These are phyloP conservation scores for Montipora capitata DNA, from an alignment of 92 coral and sea anemone species.

Conservation along the genomic window DNA sequence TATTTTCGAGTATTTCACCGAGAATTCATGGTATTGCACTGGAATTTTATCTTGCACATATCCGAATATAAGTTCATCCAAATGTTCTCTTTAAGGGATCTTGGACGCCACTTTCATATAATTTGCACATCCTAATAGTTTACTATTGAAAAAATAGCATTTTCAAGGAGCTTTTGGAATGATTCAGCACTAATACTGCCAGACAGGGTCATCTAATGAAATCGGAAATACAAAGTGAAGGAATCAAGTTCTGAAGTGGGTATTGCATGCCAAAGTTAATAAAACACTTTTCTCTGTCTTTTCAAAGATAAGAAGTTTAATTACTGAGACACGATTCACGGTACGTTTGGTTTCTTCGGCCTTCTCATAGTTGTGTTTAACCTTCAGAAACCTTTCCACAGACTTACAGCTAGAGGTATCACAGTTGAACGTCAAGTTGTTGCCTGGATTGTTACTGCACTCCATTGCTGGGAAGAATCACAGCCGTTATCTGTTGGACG, in stretches of 20 bases:
- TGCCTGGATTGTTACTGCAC: no score
- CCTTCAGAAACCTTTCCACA: no score
- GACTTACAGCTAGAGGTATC: no score
- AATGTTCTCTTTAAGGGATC: no score
- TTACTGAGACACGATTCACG: not conserved
- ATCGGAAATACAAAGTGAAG: not conserved
- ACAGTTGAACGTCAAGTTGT: no score
- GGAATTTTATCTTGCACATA: no score
- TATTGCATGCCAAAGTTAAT: not conserved
- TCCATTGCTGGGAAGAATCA: no score
- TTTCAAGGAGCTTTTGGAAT: not conserved
- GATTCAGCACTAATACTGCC: not conserved
- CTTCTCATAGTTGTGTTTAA: not conserved
- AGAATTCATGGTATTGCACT: no score
- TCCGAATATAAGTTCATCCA: no score
- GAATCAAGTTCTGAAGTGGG: not conserved
- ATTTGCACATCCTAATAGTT: not conserved
- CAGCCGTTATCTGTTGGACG: no score
- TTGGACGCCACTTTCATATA: no score
- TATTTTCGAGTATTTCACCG: no score
- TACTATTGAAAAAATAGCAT: not conserved
- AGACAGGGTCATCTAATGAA: conserved; percentile 13
- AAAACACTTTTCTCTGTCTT: not conserved
- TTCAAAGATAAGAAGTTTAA: not conserved
- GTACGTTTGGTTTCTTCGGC: not conserved